A percentile compares a stretch with the other conserved stretches of the same genome.
These are phyloP conservation scores for Atractosteus spatula DNA, from an alignment of 2,113 vertebrate species.

Conservation along the genomic window DNA sequence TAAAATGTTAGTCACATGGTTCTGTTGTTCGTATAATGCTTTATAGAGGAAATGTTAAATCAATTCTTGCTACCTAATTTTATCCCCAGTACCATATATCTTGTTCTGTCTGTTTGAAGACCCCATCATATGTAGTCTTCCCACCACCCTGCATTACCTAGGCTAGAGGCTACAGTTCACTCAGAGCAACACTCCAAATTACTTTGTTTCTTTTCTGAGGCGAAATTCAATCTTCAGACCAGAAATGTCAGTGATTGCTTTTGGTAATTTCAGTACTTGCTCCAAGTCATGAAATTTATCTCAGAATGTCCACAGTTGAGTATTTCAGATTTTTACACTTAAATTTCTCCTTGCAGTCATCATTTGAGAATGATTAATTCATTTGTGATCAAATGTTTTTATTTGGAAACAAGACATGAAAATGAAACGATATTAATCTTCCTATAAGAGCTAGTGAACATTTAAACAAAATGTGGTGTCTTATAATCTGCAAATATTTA, in stretches of 20 bases:
- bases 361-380: no score
- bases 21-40: slow-evolving; percentile 14
- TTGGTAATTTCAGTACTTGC: slow-evolving; percentile 15
- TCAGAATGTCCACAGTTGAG: neutral
- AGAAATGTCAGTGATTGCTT: slow-evolving; percentile 11
- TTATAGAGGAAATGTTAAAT: slow-evolving; percentile 40
- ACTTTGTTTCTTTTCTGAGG: slow-evolving; percentile 12
- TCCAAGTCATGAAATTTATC: slow-evolving; percentile 11
- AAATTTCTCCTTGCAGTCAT: neutral
- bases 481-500: no score
- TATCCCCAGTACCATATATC: neutral
- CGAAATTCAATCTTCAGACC: slow-evolving; percentile 18
- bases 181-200: slow-evolving; percentile 4
- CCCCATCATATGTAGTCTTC: neutral
- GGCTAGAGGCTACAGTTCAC: slow-evolving; percentile 12
- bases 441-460: no score
- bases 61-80: slow-evolving; percentile 23
- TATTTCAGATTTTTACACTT: neutral
- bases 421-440: no score
- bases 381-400: no score
- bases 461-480: no score
- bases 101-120: neutral
- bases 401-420: no score
- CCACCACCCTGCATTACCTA: neutral
- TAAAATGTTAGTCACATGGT: no score